Conservation (phyloP, 2,797 vertebrate species). For the Liparis tanakae region DNA sequence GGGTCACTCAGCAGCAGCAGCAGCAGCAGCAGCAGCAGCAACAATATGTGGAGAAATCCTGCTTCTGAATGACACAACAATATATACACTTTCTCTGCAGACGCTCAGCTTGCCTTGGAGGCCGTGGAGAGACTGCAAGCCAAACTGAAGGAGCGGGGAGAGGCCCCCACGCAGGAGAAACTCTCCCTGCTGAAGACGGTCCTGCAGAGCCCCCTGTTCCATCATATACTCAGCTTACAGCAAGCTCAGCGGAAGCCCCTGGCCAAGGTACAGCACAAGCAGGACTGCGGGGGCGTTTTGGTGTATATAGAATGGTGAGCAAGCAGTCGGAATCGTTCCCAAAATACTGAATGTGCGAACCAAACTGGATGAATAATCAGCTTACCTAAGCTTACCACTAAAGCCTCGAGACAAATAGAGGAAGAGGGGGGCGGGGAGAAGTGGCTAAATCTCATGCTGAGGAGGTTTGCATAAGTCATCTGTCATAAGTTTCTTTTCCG, state of each 20-base stretch:
- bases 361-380: slow-evolving; percentile 82
- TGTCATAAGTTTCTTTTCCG: slow-evolving; percentile 26
- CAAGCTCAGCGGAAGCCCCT: slow-evolving; percentile 83
- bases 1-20: slow-evolving; percentile 26
- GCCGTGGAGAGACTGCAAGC: slow-evolving; percentile 92
- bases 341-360: slow-evolving; percentile 76
- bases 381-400: slow-evolving; percentile 82
- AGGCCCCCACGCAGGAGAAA: slow-evolving; percentile 89
- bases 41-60: slow-evolving; percentile 15
- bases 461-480: slow-evolving; percentile 53
- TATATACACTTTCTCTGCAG: slow-evolving; percentile 71
- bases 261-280: slow-evolving; percentile 66
- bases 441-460: slow-evolving; percentile 38
- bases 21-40: slow-evolving; percentile 21
- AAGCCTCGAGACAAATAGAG: slow-evolving; percentile 67
- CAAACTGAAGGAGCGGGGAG: slow-evolving; percentile 90
- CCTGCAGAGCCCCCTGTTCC: slow-evolving; percentile 95
- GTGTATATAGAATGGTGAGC: slow-evolving; percentile 62
- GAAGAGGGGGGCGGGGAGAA: slow-evolving; percentile 17
- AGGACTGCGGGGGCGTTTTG: slow-evolving; percentile 58
- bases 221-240: slow-evolving; percentile 92
- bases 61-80: slow-evolving; percentile 27
- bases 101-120: slow-evolving; percentile 89
- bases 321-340: slow-evolving; percentile 66
- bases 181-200: slow-evolving; percentile 91